Percentiles rank a stretch among this genome's conserved stretches.
phyloP scores from a whole-genome alignment of 2,113 vertebrate species.

The Sakesphorus luctuosus region DNA sequence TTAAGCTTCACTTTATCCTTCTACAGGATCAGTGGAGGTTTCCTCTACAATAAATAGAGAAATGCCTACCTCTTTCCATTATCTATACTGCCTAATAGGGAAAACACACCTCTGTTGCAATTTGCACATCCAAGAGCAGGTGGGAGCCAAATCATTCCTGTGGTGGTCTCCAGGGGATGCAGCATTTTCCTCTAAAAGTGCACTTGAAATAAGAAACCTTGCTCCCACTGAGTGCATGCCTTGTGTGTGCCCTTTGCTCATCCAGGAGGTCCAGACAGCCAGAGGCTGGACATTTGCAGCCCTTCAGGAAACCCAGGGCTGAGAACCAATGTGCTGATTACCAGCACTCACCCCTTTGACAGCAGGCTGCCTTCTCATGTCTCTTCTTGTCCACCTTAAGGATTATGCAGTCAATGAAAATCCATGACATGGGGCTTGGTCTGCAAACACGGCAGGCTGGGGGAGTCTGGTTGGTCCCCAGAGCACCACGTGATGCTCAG shows the following conservation, averaged over 20 bases:
- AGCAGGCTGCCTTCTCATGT: background rate
- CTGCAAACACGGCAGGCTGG: background rate
- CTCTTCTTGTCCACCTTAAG: background rate
- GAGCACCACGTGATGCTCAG: background rate
- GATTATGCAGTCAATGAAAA: background rate
- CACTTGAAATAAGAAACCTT: background rate
- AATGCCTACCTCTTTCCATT: background rate
- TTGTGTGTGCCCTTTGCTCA: background rate
- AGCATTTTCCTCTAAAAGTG: background rate
- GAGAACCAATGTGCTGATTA: background rate
- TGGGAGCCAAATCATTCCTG: rapidly evolving
- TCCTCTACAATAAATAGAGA: background rate
- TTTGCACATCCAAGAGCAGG: background rate
- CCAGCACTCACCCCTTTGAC: rapidly evolving
- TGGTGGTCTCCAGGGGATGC: background rate
- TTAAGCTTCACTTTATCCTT: background rate
- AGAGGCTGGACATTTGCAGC: background rate
- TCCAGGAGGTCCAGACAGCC: background rate
- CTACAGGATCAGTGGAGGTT: background rate
- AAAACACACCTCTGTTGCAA: background rate
- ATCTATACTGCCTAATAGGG: background rate
- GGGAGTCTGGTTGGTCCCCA: background rate
- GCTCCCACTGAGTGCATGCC: background rate
- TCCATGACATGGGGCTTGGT: background rate
- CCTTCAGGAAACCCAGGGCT: background rate